Evolutionary conservation across 2,797 vertebrate species (phyloP).

Genomic region (Thunnus albacares): DNA sequence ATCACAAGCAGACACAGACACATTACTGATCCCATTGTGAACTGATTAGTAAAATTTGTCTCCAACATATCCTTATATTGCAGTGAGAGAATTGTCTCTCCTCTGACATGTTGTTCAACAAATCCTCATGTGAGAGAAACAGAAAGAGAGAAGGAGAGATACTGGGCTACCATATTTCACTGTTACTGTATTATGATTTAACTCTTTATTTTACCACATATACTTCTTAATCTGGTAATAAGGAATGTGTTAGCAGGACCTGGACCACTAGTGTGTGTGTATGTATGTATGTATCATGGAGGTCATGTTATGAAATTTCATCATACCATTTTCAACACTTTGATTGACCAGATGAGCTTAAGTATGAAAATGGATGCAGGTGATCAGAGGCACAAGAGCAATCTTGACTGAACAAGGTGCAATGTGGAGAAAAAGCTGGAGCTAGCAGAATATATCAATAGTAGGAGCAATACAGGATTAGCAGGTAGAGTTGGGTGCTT

Average conservation of each 20-base stretch:
- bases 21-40: background rate
- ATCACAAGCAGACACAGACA: background rate
- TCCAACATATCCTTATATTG: conserved; percentile 4
- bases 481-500: background rate
- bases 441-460: no score
- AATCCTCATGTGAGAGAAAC: background rate
- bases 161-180: background rate
- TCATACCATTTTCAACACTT: no score
- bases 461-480: no score
- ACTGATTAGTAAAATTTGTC: conserved; percentile 11
- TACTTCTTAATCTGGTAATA: background rate
- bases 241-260: background rate
- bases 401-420: no score
- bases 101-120: background rate
- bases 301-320: no score
- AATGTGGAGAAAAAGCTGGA: no score
- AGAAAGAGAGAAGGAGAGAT: background rate
- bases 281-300: no score
- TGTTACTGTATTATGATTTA: background rate
- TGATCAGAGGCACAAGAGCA: no score
- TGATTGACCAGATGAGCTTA: no score
- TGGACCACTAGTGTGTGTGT: background rate
- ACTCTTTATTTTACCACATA: background rate
- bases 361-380: no score
- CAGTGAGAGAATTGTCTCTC: background rate